A percentile compares a stretch with the other conserved stretches of the same genome.
Evolutionary conservation across 2,113 vertebrate genomes (phyloP).

Genomic region (Chaetops frenatus): DNA sequence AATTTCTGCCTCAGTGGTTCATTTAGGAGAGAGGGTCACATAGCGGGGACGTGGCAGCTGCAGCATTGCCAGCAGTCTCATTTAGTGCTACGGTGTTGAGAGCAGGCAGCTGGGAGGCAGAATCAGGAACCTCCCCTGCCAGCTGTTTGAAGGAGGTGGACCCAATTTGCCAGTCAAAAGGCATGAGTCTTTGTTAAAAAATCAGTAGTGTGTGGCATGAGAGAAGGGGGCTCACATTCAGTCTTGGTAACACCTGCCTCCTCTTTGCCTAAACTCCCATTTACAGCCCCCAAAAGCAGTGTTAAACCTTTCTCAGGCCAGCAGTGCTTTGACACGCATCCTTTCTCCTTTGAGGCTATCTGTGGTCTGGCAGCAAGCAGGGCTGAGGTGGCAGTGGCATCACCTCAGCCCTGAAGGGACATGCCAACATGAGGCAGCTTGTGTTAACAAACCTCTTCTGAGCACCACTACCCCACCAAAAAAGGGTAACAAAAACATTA

Average conservation of each 20-base stretch:
- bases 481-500: neutral
- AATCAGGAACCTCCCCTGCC: neutral
- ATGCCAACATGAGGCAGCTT: fast-evolving
- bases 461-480: neutral
- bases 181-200: neutral
- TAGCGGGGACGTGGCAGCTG: fast-evolving
- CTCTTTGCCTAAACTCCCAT: neutral
- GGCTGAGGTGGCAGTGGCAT: neutral
- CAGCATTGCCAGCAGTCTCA: neutral
- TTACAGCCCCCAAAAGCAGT: neutral
- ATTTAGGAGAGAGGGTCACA: neutral
- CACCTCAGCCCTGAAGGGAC: neutral
- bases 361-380: neutral
- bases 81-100: neutral
- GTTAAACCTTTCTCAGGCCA: neutral
- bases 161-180: neutral
- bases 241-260: neutral
- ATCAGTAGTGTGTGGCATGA: neutral
- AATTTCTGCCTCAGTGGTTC: neutral
- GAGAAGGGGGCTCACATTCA: fast-evolving
- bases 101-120: neutral
- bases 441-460: neutral
- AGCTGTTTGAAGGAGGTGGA: neutral
- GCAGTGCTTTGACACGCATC: neutral
- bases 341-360: neutral